phyloP scores from a whole-genome alignment of 2,888 invertebrate genomes.

The Amphimallon solstitiale region DNA sequence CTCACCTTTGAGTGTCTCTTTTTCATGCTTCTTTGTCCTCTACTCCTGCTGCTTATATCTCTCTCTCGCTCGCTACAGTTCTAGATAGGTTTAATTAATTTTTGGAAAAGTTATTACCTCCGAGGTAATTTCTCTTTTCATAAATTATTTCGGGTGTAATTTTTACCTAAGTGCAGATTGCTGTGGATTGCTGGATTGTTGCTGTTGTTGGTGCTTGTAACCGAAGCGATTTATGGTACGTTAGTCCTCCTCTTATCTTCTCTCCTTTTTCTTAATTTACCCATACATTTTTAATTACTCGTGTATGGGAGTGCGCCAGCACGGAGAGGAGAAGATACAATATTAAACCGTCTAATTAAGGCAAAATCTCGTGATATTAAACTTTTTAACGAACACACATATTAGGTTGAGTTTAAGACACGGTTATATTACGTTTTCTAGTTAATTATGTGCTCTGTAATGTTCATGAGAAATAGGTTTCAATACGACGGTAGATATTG shows the following conservation, averaged over 20 bases:
- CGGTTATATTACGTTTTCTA: too few species aligned
- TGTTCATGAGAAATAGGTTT: too few species aligned
- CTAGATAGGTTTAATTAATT: conserved; percentile 31
- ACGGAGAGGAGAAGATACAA: neutral
- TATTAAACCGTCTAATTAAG: neutral
- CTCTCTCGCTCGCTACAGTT: neutral
- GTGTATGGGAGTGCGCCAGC: neutral
- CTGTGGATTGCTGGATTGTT: conserved; percentile 19
- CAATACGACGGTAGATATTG: too few species aligned
- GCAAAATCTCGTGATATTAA: too few species aligned
- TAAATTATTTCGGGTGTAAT: conserved; percentile 33
- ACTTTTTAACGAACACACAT: too few species aligned
- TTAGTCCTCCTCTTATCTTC: neutral
- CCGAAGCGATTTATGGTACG: conserved; percentile 31
- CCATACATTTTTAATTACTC: conserved; percentile 33
- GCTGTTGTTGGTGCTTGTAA: conserved; percentile 1
- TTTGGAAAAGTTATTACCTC: conserved; percentile 33
- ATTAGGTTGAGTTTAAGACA: too few species aligned
- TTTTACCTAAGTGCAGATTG: conserved; percentile 34
- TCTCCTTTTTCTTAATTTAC: conserved; percentile 17
- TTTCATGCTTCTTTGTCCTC: conserved; percentile 17
- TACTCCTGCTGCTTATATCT: neutral
- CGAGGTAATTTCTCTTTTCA: conserved; percentile 31
- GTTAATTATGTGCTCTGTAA: too few species aligned
- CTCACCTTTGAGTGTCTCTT: neutral